phyloP scores from a whole-genome alignment of 2,797 vertebrate species.

The Sebastes steindachneri region DNA sequence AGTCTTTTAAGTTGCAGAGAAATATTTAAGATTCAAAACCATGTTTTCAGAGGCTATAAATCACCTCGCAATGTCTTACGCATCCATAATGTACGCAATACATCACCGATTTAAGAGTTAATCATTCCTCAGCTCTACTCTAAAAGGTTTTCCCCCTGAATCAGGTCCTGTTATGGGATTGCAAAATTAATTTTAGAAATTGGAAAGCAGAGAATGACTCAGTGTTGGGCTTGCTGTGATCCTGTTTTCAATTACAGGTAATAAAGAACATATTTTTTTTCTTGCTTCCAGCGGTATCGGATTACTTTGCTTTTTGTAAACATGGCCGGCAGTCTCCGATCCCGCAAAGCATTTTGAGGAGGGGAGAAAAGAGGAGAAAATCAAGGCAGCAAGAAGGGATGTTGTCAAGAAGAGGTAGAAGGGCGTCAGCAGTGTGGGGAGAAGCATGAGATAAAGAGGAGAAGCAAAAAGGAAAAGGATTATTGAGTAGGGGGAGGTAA shows the following conservation, averaged over 20 bases:
- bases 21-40: neutral
- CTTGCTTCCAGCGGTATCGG: conserved; percentile 47
- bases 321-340: conserved; percentile 39
- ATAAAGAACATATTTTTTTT: conserved; percentile 26
- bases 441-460: conserved; percentile 22
- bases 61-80: neutral
- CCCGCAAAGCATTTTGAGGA: conserved; percentile 39
- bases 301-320: conserved; percentile 69
- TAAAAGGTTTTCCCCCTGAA: conserved; percentile 5
- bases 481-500: conserved; percentile 6
- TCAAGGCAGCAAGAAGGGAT: neutral
- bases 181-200: conserved; percentile 49
- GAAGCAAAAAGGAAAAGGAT: conserved; percentile 34
- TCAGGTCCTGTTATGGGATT: conserved; percentile 14
- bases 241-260: conserved; percentile 81
- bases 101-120: neutral
- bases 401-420: neutral
- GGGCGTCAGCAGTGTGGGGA: neutral
- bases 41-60: neutral
- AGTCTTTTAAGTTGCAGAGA: neutral
- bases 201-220: conserved; percentile 55
- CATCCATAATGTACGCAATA: neutral
- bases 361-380: conserved; percentile 15
- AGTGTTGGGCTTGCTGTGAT: conserved; percentile 34
- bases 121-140: neutral